These are phyloP conservation scores for Ceratina calcarata DNA, from an alignment of 1,140 invertebrate species.

Conservation along the genomic window DNA sequence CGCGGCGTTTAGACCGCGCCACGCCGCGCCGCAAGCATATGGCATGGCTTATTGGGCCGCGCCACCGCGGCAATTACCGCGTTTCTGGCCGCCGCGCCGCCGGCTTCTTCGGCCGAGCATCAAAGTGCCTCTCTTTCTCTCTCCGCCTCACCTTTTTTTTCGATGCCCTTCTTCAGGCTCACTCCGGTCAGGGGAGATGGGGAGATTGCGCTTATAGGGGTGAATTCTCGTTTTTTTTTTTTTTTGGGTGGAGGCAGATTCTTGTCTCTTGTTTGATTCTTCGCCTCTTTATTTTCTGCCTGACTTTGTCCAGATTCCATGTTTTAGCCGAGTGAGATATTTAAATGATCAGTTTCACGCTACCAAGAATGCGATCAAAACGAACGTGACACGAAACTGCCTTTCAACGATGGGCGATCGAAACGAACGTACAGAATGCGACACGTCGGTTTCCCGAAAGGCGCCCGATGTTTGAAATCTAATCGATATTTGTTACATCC, in stretches of 20 bases:
- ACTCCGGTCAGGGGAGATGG: conserved; percentile 17
- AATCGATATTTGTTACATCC: too few relatives aligned
- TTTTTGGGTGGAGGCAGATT: conserved; percentile 14
- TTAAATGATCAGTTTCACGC: too few relatives aligned
- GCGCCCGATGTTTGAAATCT: too few relatives aligned
- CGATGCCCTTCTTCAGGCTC: conserved; percentile 6
- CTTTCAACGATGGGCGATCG: too few relatives aligned
- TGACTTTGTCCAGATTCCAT: too few relatives aligned
- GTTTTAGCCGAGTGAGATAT: too few relatives aligned
- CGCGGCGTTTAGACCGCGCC: conserved; percentile 23
- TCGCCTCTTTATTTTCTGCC: conserved; percentile 20
- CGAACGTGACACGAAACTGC: too few relatives aligned
- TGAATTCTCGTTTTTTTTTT: conserved; percentile 27
- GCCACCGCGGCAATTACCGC: conserved; percentile 71
- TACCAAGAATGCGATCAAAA: too few relatives aligned
- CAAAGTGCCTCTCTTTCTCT: conserved; percentile 31
- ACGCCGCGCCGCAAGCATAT: conserved; percentile 53
- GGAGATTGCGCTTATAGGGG: conserved; percentile 42
- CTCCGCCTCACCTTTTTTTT: not conserved
- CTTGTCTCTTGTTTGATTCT: conserved; percentile 39
- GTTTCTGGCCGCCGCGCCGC: conserved; percentile 55
- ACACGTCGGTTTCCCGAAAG: too few relatives aligned
- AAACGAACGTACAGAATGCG: too few relatives aligned
- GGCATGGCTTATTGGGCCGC: conserved; percentile 69
- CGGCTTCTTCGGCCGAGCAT: conserved; percentile 62